A percentile compares a stretch with the other conserved stretches of the same genome.
Evolutionary conservation across 2,888 invertebrate species (phyloP).

Genomic region (Lissonota sp.): DNA sequence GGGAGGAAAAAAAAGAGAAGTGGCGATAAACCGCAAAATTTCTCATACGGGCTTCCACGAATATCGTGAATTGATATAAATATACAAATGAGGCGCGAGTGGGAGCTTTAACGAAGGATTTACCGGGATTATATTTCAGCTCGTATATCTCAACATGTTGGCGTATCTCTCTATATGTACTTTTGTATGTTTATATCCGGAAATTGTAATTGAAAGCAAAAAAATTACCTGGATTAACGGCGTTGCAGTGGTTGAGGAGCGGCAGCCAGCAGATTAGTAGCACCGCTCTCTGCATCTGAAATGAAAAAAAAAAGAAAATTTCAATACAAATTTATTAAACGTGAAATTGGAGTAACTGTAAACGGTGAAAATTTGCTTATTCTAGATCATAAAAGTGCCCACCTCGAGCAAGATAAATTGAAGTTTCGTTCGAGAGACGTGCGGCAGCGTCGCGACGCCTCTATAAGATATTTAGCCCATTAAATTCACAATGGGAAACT

Average conservation of each 20-base stretch:
- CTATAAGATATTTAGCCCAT: no score
- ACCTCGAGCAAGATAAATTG: no score
- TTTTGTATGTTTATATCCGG: not conserved
- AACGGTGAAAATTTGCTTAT: no score
- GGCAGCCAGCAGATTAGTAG: conserved; percentile 82
- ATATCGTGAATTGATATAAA: conserved; percentile 12
- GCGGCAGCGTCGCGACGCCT: no score
- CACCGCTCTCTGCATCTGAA: conserved; percentile 83
- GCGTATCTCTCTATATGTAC: no score
- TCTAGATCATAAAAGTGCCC: no score
- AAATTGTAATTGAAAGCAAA: conserved; percentile 9
- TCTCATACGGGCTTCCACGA: not conserved
- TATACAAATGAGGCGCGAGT: conserved; percentile 11
- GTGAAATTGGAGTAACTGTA: no score
- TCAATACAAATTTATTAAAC: conserved; percentile 14
- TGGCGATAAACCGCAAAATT: conserved; percentile 25
- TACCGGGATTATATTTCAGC: no score
- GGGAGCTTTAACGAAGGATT: not conserved
- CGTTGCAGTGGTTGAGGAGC: conserved; percentile 82
- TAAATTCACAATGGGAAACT: no score
- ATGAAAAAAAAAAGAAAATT: conserved; percentile 66
- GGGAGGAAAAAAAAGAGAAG: not conserved
- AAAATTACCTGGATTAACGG: conserved; percentile 82
- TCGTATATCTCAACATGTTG: no score
- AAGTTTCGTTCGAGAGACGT: no score